Conservation (phyloP, 2,888 invertebrate species). For the Nephrotoma guestfalica region DNA sequence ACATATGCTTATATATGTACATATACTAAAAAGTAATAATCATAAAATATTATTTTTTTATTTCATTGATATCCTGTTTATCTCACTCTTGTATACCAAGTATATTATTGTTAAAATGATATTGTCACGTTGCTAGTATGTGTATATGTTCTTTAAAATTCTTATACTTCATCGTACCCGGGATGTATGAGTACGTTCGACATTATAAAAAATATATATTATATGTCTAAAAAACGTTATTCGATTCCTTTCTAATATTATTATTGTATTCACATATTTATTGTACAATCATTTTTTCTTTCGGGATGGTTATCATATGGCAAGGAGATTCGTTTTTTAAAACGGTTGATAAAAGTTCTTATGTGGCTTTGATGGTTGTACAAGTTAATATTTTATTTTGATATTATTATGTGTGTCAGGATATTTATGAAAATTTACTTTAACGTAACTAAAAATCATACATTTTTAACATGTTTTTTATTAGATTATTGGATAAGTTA, state of each 20-base stretch:
- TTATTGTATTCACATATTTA: not conserved
- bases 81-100: not conserved
- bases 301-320: not conserved
- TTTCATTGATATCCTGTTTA: not conserved
- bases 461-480: not conserved
- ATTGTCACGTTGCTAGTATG: not conserved
- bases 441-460: not conserved
- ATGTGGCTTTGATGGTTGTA: not conserved
- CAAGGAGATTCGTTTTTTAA: not conserved
- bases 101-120: not conserved
- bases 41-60: not conserved
- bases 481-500: not conserved
- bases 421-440: not conserved
- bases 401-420: not conserved
- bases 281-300: not conserved
- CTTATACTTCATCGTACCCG: not conserved
- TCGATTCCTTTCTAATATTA: not conserved
- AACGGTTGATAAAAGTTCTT: not conserved
- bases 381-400: not conserved
- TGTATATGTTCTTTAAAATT: not conserved
- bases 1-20: no score
- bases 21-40: not conserved
- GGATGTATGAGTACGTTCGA: not conserved
- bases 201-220: not conserved
- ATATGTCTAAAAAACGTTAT: not conserved